phyloP scores from a whole-genome alignment of 2,888 invertebrate genomes.

The Melanotus villosus region DNA sequence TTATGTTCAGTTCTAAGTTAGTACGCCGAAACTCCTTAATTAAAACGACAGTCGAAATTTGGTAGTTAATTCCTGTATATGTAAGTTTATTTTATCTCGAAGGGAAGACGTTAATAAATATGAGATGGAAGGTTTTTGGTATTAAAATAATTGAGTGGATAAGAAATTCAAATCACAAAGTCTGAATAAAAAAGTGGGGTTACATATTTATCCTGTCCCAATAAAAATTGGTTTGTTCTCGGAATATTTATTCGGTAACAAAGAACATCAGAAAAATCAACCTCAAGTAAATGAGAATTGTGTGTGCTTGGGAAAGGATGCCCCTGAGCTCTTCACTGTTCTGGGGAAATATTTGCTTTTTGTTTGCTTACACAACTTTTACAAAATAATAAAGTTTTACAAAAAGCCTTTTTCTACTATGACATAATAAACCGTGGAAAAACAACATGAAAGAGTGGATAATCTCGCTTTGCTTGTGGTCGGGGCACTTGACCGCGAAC shows the following conservation, averaged over 20 bases:
- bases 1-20: too few relatives aligned
- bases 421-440: constrained; percentile 19
- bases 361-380: constrained; percentile 21
- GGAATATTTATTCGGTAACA: neutral
- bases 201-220: neutral
- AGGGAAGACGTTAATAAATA: too few relatives aligned
- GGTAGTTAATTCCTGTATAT: too few relatives aligned
- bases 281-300: constrained; percentile 15
- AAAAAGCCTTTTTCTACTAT: constrained; percentile 2
- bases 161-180: too few relatives aligned
- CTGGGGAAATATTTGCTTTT: constrained; percentile 10
- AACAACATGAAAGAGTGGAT: constrained; percentile 26
- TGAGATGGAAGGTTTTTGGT: too few relatives aligned
- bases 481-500: constrained; percentile 37
- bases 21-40: too few relatives aligned
- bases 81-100: too few relatives aligned
- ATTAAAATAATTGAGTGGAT: too few relatives aligned
- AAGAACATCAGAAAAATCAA: neutral
- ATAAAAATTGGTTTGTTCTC: neutral
- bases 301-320: neutral
- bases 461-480: constrained; percentile 23
- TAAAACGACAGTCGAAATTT: too few relatives aligned
- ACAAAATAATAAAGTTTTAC: constrained; percentile 22
- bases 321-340: neutral
- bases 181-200: neutral